Base-by-base conservation (phyloP, 1,140 invertebrate species). In the Pseudomyrmex sp. region DNA sequence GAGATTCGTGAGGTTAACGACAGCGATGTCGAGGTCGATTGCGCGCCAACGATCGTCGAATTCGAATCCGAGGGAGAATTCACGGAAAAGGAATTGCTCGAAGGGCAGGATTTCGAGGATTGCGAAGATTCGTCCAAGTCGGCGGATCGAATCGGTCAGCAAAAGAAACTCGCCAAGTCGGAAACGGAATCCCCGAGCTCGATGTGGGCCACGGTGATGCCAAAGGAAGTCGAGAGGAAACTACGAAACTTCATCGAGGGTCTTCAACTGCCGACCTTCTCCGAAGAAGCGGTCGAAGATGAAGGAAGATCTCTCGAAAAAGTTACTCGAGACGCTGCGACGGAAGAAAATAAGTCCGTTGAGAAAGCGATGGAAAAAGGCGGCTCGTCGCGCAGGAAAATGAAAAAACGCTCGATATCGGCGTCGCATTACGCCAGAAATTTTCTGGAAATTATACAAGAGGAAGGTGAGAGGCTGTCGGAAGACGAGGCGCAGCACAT, bases 401-500 rank as follows among this genome's bases (percentile, higher is more conserved):
- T 94, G 9, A 94, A 95, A 84, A 96, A 96, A 90, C 95, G 96
- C 63, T 95, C 93, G 18, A 92, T 94, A 52, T 90, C 95, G 20
- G 95, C 95, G 66, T 94, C 96, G 65, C 95, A 95, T 91, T 94
- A 95, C 85, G 94, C 95, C 83, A 95, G 95, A 23, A 94, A 96
- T 89, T 95, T 95, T 72, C 94, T 97, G 76, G 96, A 96, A 82
- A 96, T 96, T 1, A 97, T 97, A 87, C 95, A 96, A 87, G 96
- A 97, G 91, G 96, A 97, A 92, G 95, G 94, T 4, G 92, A 94
- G 68, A 91, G 91, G 20, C 35, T 86, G 8, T 86, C 85, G 0
- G 90, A 90, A 23, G 92, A 91, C 56, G 88, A 89, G n/a, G 93
- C 92, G 26, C 91, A 91, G 44, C 90, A 91, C 35, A 94, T 94